These are phyloP conservation scores for Galeopterus variegatus DNA, from an alignment of 2,113 vertebrate genomes.

Conservation along the genomic window DNA sequence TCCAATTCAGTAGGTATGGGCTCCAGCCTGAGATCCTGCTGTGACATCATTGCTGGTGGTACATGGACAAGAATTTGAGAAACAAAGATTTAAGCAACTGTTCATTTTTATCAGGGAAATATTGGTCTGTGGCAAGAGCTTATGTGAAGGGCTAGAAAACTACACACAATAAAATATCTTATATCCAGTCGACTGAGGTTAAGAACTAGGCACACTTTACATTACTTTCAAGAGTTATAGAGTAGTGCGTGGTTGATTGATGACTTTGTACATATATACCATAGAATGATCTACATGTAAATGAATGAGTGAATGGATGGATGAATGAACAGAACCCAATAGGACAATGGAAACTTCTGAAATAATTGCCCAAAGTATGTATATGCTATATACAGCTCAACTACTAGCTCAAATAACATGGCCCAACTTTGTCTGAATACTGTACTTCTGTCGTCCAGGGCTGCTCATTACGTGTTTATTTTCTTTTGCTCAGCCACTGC, in stretches of 20 bases:
- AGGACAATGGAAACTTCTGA: background rate
- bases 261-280: background rate
- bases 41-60: background rate
- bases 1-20: background rate
- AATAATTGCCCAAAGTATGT: background rate
- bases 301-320: background rate
- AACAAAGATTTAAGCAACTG: background rate
- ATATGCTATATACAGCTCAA: background rate
- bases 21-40: background rate
- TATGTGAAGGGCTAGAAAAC: background rate
- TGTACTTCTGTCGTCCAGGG: background rate
- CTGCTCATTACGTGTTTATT: background rate
- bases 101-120: background rate
- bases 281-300: background rate
- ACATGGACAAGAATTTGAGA: background rate
- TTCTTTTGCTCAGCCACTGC: constrained; percentile 9
- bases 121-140: background rate
- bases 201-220: background rate
- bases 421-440: background rate
- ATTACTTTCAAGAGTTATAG: background rate
- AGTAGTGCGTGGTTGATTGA: background rate
- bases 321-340: background rate
- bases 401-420: background rate
- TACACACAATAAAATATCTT: background rate
- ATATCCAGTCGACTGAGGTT: background rate